Percentiles rank a stretch among this genome's conserved stretches.
phyloP scores from a whole-genome alignment of 2,888 invertebrate genomes.

The Trachelus troglodyta region DNA sequence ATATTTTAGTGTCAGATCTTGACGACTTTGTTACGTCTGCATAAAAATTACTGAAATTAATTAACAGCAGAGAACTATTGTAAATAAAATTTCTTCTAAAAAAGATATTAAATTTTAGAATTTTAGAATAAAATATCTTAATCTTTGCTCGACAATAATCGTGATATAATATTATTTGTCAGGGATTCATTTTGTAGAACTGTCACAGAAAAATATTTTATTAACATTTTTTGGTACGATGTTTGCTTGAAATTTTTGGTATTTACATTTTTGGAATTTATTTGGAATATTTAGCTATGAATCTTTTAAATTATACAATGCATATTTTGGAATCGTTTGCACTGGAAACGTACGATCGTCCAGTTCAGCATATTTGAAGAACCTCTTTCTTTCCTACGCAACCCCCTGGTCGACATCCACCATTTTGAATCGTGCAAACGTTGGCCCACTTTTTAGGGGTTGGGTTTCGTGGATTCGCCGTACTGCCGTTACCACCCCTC shows the following conservation, averaged over 20 bases:
- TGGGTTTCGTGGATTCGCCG: constrained; percentile 41
- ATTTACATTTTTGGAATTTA: background rate
- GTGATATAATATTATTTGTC: no score
- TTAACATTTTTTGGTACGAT: background rate
- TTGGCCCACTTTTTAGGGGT: constrained; percentile 57
- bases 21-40: background rate
- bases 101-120: background rate
- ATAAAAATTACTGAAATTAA: background rate
- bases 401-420: constrained; percentile 30
- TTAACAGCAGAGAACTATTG: background rate
- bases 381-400: background rate
- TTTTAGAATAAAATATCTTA: no score
- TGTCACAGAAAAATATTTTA: background rate
- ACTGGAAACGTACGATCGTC: background rate
- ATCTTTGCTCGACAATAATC: no score
- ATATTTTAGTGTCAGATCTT: background rate
- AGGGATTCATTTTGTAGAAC: background rate
- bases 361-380: background rate
- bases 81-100: background rate
- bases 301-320: background rate
- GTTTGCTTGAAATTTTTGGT: no score
- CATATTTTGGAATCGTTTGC: background rate
- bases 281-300: background rate
- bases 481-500: constrained; percentile 43
- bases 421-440: constrained; percentile 53